Percentiles rank a stretch among this genome's conserved stretches.
These are phyloP conservation scores for Trichogramma evanescens DNA, from an alignment of 2,888 invertebrate species.

Conservation along the genomic window DNA sequence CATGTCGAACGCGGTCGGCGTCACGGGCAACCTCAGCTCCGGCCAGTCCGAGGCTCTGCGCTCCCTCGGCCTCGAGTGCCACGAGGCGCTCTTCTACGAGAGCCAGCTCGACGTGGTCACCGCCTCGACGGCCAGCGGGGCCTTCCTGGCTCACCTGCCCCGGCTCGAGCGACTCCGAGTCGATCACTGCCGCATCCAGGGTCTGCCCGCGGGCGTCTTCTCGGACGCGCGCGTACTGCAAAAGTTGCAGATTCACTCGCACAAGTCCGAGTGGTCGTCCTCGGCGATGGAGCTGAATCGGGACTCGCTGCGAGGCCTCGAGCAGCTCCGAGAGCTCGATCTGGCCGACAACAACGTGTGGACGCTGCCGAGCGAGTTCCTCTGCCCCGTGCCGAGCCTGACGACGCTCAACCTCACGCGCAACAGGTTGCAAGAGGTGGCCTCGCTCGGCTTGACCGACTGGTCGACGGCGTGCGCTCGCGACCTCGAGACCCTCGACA, in stretches of 20 bases:
- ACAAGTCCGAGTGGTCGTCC: conserved; percentile 73
- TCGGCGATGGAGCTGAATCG: conserved; percentile 70
- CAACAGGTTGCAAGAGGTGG: conserved; percentile 72
- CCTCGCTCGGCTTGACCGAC: conserved; percentile 68
- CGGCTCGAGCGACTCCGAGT: conserved; percentile 63
- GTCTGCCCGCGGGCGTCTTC: conserved; percentile 65
- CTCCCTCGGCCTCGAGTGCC: conserved; percentile 65
- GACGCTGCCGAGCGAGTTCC: conserved; percentile 64
- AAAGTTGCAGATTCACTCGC: conserved; percentile 63
- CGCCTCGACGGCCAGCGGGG: conserved; percentile 17
- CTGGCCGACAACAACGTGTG: conserved; percentile 72
- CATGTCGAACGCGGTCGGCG: conserved; percentile 61
- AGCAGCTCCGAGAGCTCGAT: conserved; percentile 62
- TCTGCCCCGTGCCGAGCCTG: conserved; percentile 66
- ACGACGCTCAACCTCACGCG: conserved; percentile 65
- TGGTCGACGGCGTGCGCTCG: conserved; percentile 66
- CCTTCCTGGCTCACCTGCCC: conserved; percentile 57
- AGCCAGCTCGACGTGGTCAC: conserved; percentile 54
- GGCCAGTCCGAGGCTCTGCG: conserved; percentile 60
- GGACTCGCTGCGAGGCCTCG: conserved; percentile 64
- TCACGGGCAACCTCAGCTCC: conserved; percentile 63
- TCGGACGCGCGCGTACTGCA: conserved; percentile 61
- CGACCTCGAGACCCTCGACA: conserved; percentile 63
- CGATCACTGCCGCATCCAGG: conserved; percentile 71
- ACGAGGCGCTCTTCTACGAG: conserved; percentile 68